Base-by-base conservation (phyloP, 2,888 invertebrate species). In the Trypoxylon attenuatum region DNA sequence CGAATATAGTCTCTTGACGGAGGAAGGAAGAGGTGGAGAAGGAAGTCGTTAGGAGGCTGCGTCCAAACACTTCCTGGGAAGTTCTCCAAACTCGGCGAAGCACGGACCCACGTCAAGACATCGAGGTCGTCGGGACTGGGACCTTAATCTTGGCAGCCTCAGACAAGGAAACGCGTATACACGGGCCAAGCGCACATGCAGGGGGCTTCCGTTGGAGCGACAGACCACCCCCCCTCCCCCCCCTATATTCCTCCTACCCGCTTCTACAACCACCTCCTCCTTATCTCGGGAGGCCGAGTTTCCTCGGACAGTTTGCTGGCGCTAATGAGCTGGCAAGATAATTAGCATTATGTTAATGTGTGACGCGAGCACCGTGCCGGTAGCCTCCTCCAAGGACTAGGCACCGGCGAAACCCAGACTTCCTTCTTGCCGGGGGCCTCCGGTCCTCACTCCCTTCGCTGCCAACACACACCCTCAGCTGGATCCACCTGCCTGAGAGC, bases 321-420 rank as follows among this genome's bases (percentile, higher is more conserved):
- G 83, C 84, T 86, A 87, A 87, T 85, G 86, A 87, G 86, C 85
- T 83, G 80, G 86, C 83, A 84, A 83, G 85, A 85, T 87, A 86
- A 86, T 86, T 87, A 87, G 84, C 84, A 87, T 85, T 85, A 85
- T 85, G 85, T 86, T 86, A 85, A 85, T 84, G 84, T 77, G 83
- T 81, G 83, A 85, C 82, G 83, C 76, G 76, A 56, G 56, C 38
- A 54, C 63, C 69, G 52, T 62, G 56, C 55, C 57, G 73, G 79
- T 76, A 77, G 79, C 78, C 82, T 79, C 55, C 70, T 39, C 47
- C 47, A 47, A 38, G 39, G 15, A 8, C 23, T 10, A 16, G 10
- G 13, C 33, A 33, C 33, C 15, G 13, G 76, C 78, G 79, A 81
- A 82, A 81, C 78, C 77, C 73, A 75, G 29, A n/a, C n/a, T n/a